Percentiles rank a stretch among this genome's conserved stretches.
These are phyloP conservation scores for Phylloscopus trochiloides DNA, from an alignment of 2,113 vertebrate genomes.

Conservation along the genomic window DNA sequence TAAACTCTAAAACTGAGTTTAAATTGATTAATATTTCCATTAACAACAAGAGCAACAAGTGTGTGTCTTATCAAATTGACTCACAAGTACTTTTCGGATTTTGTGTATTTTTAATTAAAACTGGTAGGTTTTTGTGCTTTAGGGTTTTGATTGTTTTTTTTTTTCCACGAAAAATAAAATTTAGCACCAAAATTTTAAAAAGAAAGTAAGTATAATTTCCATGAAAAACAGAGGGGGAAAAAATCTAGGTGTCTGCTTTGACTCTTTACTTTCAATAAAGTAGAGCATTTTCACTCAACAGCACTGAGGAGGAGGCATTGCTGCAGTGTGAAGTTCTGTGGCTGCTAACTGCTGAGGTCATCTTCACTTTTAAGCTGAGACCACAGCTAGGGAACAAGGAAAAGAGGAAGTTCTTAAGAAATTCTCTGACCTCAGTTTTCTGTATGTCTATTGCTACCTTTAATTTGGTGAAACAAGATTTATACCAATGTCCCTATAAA, in stretches of 20 bases:
- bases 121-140: accelerated
- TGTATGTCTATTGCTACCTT: background rate
- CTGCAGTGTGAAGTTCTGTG: background rate
- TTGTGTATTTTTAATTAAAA: background rate
- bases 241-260: background rate
- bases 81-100: accelerated
- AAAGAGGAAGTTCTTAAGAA: background rate
- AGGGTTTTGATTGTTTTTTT: too few species aligned
- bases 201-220: background rate
- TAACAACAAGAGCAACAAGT: background rate
- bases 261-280: background rate
- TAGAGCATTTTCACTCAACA: background rate
- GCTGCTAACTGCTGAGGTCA: background rate
- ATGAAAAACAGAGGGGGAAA: accelerated
- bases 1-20: background rate
- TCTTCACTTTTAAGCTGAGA: background rate
- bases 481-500: background rate
- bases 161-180: background rate
- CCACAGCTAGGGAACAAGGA: background rate
- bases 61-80: background rate
- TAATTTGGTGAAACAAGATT: background rate
- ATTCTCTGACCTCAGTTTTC: background rate
- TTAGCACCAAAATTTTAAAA: background rate
- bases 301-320: background rate
- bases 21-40: background rate